Percentiles rank a stretch among this genome's conserved stretches.
phyloP scores from a whole-genome alignment of 1,140 invertebrate genomes.

The Samia ricini region DNA sequence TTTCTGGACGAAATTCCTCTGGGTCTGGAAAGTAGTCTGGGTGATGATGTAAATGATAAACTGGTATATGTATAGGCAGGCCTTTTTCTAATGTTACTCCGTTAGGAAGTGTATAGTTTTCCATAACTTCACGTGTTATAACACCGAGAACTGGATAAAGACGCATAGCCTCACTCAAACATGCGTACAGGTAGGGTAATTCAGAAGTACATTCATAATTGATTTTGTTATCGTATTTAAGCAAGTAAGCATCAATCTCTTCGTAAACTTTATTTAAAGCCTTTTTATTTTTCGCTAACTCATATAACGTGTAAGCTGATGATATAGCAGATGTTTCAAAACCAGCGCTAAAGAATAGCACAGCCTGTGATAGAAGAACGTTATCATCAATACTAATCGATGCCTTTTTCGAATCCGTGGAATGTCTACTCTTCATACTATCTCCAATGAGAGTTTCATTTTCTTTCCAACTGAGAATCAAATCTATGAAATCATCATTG shows the following conservation, averaged over 20 bases:
- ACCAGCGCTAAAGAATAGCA: constrained; percentile 46
- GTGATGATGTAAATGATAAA: constrained; percentile 72
- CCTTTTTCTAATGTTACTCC: constrained; percentile 38
- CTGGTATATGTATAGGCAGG: constrained; percentile 37
- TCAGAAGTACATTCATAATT: constrained; percentile 61
- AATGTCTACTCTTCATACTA: constrained; percentile 29
- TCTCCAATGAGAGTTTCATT: constrained; percentile 33
- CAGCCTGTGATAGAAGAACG: constrained; percentile 52
- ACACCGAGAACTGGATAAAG: constrained; percentile 51
- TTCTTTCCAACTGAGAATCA: constrained; percentile 36
- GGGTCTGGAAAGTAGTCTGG: constrained; percentile 74
- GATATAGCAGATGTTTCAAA: constrained; percentile 69
- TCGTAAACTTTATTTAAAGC: constrained; percentile 75
- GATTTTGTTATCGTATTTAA: constrained; percentile 52
- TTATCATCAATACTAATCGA: constrained; percentile 31
- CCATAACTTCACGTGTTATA: constrained; percentile 38
- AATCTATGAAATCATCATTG: constrained; percentile 44
- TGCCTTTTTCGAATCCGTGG: constrained; percentile 20
- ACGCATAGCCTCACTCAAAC: constrained; percentile 46
- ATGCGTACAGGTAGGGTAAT: constrained; percentile 48
- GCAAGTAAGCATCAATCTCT: constrained; percentile 76
- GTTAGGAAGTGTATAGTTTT: constrained; percentile 61
- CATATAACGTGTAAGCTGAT: constrained; percentile 76
- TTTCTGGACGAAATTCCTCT: constrained; percentile 75
- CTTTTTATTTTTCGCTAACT: constrained; percentile 78